Evolutionary conservation across 2,888 invertebrate species (phyloP).

Genomic region (Dicroscelio sp.): DNA sequence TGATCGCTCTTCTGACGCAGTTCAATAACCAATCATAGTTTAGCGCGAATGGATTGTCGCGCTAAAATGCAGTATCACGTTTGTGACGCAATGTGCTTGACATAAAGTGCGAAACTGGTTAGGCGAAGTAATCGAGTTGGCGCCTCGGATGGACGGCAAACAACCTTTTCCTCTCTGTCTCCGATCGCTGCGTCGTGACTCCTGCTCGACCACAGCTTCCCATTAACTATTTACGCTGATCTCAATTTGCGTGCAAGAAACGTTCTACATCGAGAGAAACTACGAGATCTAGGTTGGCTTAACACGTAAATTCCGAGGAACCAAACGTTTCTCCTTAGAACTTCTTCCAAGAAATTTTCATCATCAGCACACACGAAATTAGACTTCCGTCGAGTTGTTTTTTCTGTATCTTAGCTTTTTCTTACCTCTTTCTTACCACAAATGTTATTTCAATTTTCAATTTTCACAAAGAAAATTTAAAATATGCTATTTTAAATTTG

Average conservation of each 20-base stretch:
- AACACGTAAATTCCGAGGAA: slow-evolving; percentile 85
- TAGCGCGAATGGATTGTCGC: slow-evolving; percentile 59
- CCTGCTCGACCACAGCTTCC: slow-evolving; percentile 89
- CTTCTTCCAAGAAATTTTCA: slow-evolving; percentile 57
- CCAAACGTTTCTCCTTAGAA: slow-evolving; percentile 66
- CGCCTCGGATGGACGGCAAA: slow-evolving; percentile 89
- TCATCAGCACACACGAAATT: slow-evolving; percentile 68
- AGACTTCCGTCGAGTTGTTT: slow-evolving; percentile 23
- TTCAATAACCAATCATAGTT: slow-evolving; percentile 54
- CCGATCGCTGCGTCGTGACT: slow-evolving; percentile 89
- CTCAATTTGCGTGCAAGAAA: slow-evolving; percentile 90
- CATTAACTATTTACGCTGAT: slow-evolving; percentile 90
- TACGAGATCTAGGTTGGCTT: slow-evolving; percentile 82
- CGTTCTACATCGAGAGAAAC: slow-evolving; percentile 87
- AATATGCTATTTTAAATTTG: too few species aligned
- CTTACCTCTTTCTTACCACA: too few species aligned
- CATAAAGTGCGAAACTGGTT: slow-evolving; percentile 89
- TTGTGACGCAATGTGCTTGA: slow-evolving; percentile 83
- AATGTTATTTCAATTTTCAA: background rate
- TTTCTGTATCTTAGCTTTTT: background rate
- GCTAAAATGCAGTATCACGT: slow-evolving; percentile 72
- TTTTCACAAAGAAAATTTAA: background rate
- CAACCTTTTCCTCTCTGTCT: slow-evolving; percentile 89
- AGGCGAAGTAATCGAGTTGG: slow-evolving; percentile 90
- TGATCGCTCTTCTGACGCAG: too few species aligned